These are phyloP conservation scores for Gibbula magus DNA, from an alignment of 2,888 invertebrate species.

Conservation along the genomic window DNA sequence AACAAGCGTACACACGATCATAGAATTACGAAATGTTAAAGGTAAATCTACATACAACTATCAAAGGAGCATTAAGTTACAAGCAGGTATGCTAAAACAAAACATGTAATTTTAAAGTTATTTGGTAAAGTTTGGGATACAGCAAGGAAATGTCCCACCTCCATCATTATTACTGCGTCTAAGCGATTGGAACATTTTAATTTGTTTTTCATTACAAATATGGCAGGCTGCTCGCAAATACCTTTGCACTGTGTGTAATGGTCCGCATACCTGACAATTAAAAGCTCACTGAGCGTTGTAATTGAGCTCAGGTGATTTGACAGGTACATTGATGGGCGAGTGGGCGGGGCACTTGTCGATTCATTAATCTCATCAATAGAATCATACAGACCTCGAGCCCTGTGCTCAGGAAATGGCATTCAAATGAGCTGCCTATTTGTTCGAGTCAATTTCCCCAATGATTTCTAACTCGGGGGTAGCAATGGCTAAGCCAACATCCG, in stretches of 20 bases:
- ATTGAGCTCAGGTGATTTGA: constrained; percentile 9
- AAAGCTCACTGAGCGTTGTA: constrained; percentile 10
- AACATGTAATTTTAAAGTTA: no score
- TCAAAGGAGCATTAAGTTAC: no score
- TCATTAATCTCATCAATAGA: constrained; percentile 3
- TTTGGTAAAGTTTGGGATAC: background rate
- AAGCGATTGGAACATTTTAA: background rate
- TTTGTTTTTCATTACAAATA: background rate
- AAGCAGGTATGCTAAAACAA: no score
- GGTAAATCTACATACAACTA: no score
- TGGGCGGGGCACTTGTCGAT: background rate
- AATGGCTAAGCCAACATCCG: background rate
- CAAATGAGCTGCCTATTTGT: constrained; percentile 17
- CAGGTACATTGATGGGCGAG: background rate
- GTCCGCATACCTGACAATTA: constrained; percentile 2
- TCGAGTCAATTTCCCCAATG: constrained; percentile 4
- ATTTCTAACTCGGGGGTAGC: constrained; percentile 9
- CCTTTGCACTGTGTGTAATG: constrained; percentile 10
- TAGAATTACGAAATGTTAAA: no score
- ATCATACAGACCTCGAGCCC: constrained; percentile 1
- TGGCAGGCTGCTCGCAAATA: background rate
- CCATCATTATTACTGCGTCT: background rate
- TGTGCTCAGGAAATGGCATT: constrained; percentile 19
- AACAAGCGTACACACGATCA: no score
- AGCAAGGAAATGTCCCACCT: background rate